These are phyloP conservation scores for Rhizomys pruinosus DNA, from an alignment of 2,113 vertebrate species.

Conservation along the genomic window DNA sequence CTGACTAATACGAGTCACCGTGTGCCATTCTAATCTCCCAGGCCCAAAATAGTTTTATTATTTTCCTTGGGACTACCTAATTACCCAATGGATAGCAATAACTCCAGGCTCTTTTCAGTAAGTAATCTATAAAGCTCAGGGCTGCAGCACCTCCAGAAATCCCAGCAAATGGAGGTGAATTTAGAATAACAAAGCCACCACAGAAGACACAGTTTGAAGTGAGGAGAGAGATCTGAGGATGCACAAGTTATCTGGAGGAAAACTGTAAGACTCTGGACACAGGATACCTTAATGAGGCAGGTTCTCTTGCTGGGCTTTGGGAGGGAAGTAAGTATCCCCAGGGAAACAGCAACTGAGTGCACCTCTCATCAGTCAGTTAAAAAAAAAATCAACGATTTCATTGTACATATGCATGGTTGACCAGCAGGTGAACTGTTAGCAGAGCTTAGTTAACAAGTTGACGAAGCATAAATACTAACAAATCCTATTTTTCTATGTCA, in stretches of 20 bases:
- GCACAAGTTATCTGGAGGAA: neutral
- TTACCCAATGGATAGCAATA: constrained; percentile 73
- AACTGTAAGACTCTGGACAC: constrained; percentile 8
- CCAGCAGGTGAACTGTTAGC: neutral
- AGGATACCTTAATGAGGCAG: constrained; percentile 62
- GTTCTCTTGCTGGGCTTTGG: constrained; percentile 22
- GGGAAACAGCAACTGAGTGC: neutral
- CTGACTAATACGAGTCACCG: constrained; percentile 73
- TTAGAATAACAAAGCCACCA: constrained; percentile 49
- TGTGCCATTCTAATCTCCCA: constrained; percentile 75
- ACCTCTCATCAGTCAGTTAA: constrained; percentile 25
- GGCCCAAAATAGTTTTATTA: constrained; percentile 80
- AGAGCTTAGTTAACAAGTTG: constrained; percentile 19
- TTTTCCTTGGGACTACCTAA: constrained; percentile 78
- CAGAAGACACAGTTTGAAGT: constrained; percentile 5
- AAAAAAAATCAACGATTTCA: neutral
- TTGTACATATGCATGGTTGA: neutral
- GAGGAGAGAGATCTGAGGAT: neutral
- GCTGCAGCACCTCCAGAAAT: constrained; percentile 57
- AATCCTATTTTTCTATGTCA: neutral
- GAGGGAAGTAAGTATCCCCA: neutral
- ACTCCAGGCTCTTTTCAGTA: constrained; percentile 73
- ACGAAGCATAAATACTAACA: neutral
- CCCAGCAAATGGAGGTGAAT: constrained; percentile 39
- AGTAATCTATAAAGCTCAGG: constrained; percentile 62